Evolutionary conservation across 2,888 invertebrate species (phyloP).

Genomic region (Callyntrura sp.): DNA sequence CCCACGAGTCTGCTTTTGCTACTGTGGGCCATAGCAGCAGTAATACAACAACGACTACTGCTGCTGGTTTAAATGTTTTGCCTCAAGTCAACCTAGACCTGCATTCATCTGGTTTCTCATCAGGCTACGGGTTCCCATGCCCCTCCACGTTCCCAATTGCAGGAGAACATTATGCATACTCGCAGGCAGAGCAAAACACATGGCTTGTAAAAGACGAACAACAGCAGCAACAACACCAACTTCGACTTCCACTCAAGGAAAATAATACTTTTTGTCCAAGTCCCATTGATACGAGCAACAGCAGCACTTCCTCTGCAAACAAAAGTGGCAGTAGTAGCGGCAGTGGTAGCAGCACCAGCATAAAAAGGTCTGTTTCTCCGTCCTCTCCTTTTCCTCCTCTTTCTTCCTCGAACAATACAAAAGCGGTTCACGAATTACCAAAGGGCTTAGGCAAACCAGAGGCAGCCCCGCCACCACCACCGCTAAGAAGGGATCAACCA

Average conservation of each 20-base stretch:
- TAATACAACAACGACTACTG: constrained; percentile 9
- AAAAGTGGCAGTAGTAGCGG: constrained; percentile 9
- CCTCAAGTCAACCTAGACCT: constrained; percentile 80
- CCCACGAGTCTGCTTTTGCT: constrained; percentile 56
- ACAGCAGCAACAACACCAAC: constrained; percentile 53
- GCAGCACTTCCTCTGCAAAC: constrained; percentile 27
- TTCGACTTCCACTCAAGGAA: constrained; percentile 71
- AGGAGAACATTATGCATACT: constrained; percentile 51
- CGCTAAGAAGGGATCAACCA: constrained; percentile 71
- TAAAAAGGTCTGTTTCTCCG: constrained; percentile 70
- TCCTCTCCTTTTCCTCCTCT: constrained; percentile 33
- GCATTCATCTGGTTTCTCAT: constrained; percentile 72
- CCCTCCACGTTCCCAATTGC: constrained; percentile 38
- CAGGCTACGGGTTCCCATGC: constrained; percentile 75
- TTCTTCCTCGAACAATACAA: constrained; percentile 34
- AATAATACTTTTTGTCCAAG: constrained; percentile 74
- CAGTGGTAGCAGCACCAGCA: constrained; percentile 57
- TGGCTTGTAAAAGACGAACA: constrained; percentile 73
- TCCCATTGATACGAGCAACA: constrained; percentile 43
- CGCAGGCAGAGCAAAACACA: constrained; percentile 45
- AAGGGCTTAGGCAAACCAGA: constrained; percentile 58
- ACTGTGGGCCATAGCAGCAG: not conserved
- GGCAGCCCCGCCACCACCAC: constrained; percentile 44
- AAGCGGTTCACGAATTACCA: constrained; percentile 64
- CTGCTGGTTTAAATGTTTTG: constrained; percentile 50